Evolutionary conservation across 2,113 vertebrate species (phyloP).

Genomic region (Cryptomyrus ogoouensis): DNA sequence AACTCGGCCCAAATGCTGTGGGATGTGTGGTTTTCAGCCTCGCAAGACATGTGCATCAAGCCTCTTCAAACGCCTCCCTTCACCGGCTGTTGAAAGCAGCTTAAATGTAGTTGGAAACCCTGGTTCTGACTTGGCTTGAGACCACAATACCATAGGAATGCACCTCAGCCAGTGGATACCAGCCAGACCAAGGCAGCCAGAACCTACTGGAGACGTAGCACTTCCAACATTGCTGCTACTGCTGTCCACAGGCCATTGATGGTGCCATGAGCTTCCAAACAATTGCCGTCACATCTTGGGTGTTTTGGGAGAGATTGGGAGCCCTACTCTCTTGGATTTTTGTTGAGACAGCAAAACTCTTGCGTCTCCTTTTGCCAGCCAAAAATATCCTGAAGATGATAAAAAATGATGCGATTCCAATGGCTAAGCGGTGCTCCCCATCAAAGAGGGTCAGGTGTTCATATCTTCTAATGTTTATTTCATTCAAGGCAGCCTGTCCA

Average conservation of each 20-base stretch:
- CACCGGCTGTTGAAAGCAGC: not conserved
- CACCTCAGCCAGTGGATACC: not conserved
- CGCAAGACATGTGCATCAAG: not conserved
- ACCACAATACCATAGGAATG: not conserved
- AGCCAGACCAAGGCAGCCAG: not conserved
- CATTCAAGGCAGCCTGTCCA: not conserved
- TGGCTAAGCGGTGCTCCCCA: not conserved
- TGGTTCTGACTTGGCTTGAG: not conserved
- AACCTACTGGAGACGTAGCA: not conserved
- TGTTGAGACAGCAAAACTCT: not conserved
- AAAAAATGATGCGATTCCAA: not conserved
- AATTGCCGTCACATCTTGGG: not conserved
- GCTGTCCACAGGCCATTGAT: not conserved
- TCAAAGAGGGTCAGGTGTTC: not conserved
- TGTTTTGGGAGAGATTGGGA: not conserved
- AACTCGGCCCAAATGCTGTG: not conserved
- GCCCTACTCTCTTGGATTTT: not conserved
- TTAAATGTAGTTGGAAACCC: not conserved
- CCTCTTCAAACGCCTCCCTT: not conserved
- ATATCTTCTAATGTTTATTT: not conserved
- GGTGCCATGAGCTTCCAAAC: not conserved
- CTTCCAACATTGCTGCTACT: not conserved
- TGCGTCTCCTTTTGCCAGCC: not conserved
- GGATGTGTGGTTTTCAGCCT: not conserved
- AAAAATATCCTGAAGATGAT: not conserved